Base-by-base conservation (phyloP, 1,140 invertebrate genomes). In the Ditylenchus dipsaci region DNA sequence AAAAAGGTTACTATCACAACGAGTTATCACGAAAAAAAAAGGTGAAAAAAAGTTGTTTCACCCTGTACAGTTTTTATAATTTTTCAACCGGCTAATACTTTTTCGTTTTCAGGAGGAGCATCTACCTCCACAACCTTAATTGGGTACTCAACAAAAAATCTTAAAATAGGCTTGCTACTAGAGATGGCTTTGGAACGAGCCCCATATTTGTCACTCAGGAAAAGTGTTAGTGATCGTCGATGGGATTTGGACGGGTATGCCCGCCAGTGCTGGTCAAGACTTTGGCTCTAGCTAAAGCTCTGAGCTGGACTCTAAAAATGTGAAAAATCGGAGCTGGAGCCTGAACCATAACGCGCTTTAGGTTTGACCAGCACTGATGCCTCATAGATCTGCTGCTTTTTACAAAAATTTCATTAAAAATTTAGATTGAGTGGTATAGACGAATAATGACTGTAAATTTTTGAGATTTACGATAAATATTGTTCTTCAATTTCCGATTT, bases 121-220 rank as follows among this genome's bases (percentile, higher is more conserved):
- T 3, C 23, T 5, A 53, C 49, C 1, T 15, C 49, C n/a, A 19
- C n/a, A 17, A 53, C 49, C 15, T 19, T 17, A 1, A 21, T 53
- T 15, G 49, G 49, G 3, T 53, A 53, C 23, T 19, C 49, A 53
- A 53, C 49, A 26, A 19, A 26, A 53, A 53, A 53, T 53, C n/a
- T 29, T 7, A 53, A 53, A 17, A 53, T 71, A 8, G 69, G 72
- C 7, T 33, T 63, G n/a, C 56, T 74, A 13, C 26, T 74, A 5
- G 72, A 76, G 59, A 53, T 29, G n/a, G 72, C 66, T 15, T 30
- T 74, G 45, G 73, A 74, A 49, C 27, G 67, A 17, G 73, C 72
- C 0, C 67, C 72, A 27, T 63, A 59, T 58, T 63, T 74, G n/a
- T 56, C 62, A 7, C 27, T 73, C 3, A 38, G 61, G 15, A 33